Percentiles rank a stretch among this genome's conserved stretches.
phyloP scores from a whole-genome alignment of 2,113 vertebrate species.

The Dolichotis patagonum region DNA sequence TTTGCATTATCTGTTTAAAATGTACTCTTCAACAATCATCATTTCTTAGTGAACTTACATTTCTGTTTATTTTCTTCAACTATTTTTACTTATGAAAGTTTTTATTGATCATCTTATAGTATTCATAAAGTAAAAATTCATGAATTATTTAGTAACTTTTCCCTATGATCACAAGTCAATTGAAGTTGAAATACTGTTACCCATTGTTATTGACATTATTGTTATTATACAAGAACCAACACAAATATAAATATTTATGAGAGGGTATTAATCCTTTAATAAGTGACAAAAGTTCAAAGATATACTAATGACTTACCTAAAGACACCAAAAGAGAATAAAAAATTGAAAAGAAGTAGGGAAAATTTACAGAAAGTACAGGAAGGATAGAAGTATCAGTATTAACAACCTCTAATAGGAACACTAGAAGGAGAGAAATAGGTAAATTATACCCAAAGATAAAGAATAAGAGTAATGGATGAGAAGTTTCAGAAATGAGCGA shows the following conservation, averaged over 20 bases:
- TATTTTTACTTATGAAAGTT: background rate
- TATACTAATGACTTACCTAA: background rate
- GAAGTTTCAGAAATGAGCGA: background rate
- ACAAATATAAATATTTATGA: background rate
- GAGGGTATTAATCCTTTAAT: background rate
- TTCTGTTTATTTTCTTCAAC: background rate
- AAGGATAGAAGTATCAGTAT: background rate
- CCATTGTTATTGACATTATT: background rate
- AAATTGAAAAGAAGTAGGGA: background rate
- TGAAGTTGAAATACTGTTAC: background rate
- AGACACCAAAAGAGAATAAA: background rate
- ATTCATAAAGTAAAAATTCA: background rate
- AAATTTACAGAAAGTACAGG: background rate
- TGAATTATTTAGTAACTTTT: background rate
- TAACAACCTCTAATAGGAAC: background rate
- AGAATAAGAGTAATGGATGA: background rate
- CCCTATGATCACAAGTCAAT: background rate
- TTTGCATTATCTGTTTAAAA: background rate
- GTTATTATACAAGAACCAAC: background rate
- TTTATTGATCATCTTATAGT: background rate
- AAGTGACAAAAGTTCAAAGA: background rate
- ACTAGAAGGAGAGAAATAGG: background rate
- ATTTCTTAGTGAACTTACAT: background rate
- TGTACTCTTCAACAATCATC: background rate
- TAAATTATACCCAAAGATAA: background rate